Percentiles rank a stretch among this genome's conserved stretches.
phyloP scores from a whole-genome alignment of 2,888 invertebrate genomes.

The Macropis europaea region DNA sequence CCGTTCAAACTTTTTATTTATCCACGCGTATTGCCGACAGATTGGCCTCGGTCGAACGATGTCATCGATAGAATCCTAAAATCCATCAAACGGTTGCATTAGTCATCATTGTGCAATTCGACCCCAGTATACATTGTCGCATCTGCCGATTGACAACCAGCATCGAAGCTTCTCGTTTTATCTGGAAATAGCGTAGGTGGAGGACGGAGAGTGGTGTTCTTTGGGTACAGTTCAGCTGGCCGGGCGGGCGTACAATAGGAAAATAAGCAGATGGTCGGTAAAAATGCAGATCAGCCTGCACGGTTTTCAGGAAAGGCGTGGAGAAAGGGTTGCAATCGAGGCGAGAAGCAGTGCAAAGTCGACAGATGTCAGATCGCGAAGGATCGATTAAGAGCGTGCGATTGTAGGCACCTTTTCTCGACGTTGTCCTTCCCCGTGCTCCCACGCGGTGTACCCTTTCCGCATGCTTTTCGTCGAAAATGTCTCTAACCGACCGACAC shows the following conservation, averaged over 20 bases:
- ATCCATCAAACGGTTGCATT: conserved; percentile 1
- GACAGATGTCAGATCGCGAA: conserved; percentile 53
- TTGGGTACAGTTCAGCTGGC: conserved; percentile 37
- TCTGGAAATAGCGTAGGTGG: neutral
- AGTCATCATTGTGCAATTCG: conserved; percentile 33
- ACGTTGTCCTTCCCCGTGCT: conserved; percentile 6
- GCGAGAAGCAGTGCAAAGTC: conserved; percentile 26
- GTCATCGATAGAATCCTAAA: conserved; percentile 4
- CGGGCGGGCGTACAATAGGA: conserved; percentile 10
- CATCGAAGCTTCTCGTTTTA: neutral
- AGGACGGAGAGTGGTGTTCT: conserved; percentile 19
- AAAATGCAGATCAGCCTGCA: conserved; percentile 39
- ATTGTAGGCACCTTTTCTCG: conserved; percentile 22
- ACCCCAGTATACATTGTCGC: conserved; percentile 19
- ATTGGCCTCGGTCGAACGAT: neutral
- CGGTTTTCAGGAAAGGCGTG: conserved; percentile 29
- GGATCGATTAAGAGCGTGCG: conserved; percentile 48
- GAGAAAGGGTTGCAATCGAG: conserved; percentile 37
- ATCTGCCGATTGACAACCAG: conserved; percentile 29
- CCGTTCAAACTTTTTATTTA: neutral
- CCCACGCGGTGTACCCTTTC: conserved; percentile 36
- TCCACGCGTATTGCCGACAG: neutral
- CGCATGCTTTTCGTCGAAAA: conserved; percentile 27
- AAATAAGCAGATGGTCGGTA: conserved; percentile 44
- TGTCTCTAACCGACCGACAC: neutral